Conservation (phyloP, 1,140 invertebrate species). For the Ceratitis capitata region DNA sequence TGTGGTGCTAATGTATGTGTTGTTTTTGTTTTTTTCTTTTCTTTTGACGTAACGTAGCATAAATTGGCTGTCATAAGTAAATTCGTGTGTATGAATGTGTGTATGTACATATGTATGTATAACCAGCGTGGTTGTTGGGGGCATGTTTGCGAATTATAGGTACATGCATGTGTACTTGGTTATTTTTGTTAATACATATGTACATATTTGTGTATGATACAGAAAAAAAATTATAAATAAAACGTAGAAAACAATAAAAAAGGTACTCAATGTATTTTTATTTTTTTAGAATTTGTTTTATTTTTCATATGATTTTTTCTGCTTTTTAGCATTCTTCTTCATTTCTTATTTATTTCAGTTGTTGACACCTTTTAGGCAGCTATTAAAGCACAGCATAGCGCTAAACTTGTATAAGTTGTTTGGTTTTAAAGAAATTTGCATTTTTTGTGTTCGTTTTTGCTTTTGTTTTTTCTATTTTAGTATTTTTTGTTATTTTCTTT, state of each 20-base stretch:
- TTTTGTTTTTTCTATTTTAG: neutral
- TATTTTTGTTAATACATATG: neutral
- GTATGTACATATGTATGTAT: too few relatives aligned
- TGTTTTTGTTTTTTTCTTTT: slow-evolving; percentile 27
- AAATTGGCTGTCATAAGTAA: neutral
- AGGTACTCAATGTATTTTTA: neutral
- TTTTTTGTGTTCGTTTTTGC: neutral
- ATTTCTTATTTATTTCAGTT: too few relatives aligned
- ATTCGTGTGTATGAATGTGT: too few relatives aligned
- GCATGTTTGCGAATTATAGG: slow-evolving; percentile 9
- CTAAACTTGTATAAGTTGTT: too few relatives aligned
- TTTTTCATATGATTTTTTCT: neutral
- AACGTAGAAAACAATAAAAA: neutral
- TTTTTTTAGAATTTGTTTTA: neutral
- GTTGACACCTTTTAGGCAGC: neutral
- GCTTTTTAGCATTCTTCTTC: too few relatives aligned
- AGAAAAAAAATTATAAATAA: neutral
- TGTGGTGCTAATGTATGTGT: neutral
- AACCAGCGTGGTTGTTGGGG: slow-evolving; percentile 7
- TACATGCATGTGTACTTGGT: neutral
- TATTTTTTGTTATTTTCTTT: neutral
- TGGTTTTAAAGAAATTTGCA: neutral
- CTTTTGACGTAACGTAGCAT: neutral
- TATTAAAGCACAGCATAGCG: too few relatives aligned
- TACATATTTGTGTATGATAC: neutral